phyloP scores from a whole-genome alignment of 2,888 invertebrate genomes.

The Pardosa pseudoannulata region DNA sequence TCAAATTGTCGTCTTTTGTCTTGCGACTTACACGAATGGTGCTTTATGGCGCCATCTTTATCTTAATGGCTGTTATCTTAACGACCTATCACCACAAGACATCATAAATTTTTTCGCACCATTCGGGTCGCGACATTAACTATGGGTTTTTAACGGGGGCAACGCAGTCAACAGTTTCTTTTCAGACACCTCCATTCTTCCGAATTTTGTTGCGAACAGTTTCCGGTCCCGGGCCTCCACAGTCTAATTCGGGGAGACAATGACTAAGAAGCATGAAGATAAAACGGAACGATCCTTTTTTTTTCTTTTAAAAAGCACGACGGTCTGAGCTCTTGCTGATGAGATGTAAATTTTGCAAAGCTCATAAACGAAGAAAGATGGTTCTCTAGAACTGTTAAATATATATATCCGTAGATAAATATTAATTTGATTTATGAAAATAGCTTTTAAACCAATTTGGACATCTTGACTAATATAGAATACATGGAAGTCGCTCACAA shows the following conservation, averaged over 20 bases:
- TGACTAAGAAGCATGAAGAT: neutral
- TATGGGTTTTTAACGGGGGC: neutral
- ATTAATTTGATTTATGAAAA: too few relatives aligned
- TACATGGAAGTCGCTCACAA: too few relatives aligned
- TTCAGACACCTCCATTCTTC: neutral
- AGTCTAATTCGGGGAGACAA: neutral
- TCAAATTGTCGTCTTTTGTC: neutral
- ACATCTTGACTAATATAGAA: too few relatives aligned
- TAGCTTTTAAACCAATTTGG: too few relatives aligned
- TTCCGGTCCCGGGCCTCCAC: neutral
- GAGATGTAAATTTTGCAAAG: too few relatives aligned
- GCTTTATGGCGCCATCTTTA: neutral
- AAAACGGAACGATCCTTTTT: neutral
- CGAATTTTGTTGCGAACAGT: neutral
- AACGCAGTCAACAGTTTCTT: neutral
- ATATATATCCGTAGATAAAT: too few relatives aligned
- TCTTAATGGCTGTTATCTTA: slow-evolving; percentile 1
- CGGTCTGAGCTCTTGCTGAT: too few relatives aligned
- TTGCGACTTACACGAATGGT: neutral
- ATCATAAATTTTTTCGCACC: neutral
- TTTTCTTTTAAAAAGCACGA: too few relatives aligned
- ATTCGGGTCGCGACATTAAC: neutral
- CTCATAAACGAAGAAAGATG: too few relatives aligned
- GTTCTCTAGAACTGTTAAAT: too few relatives aligned
- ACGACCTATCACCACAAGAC: slow-evolving; percentile 12